Evolutionary conservation across 2,113 vertebrate genomes (phyloP).

Genomic region (Chloropsis hardwickii): DNA sequence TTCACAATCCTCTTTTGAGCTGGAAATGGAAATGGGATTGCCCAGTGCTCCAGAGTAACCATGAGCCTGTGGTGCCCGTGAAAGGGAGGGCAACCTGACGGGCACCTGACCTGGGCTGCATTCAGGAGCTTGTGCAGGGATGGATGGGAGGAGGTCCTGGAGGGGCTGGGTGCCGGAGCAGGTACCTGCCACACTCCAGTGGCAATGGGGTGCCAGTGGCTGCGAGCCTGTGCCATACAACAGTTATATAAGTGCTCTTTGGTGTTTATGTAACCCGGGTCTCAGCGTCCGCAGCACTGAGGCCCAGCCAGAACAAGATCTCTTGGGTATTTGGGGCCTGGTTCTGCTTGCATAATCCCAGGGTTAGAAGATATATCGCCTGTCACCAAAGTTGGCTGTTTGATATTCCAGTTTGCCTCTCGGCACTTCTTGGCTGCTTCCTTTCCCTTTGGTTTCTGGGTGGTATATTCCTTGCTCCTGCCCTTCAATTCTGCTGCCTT

Average conservation of each 20-base stretch:
- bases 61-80: accelerated
- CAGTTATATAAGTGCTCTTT: slow-evolving; percentile 66
- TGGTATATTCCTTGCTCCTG: not conserved
- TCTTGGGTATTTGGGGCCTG: slow-evolving; percentile 52
- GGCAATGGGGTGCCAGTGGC: not conserved
- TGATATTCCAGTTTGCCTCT: slow-evolving; percentile 29
- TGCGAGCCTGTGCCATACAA: slow-evolving; percentile 26
- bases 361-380: slow-evolving; percentile 32
- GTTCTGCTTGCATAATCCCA: slow-evolving; percentile 48
- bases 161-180: not conserved
- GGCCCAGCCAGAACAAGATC: slow-evolving; percentile 59
- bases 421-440: not conserved
- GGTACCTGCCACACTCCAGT: not conserved
- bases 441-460: not conserved
- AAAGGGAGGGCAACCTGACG: accelerated
- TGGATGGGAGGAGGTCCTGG: not conserved
- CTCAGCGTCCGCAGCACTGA: slow-evolving; percentile 19
- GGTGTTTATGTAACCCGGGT: slow-evolving; percentile 65
- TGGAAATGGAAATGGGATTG: not conserved
- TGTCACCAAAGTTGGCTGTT: slow-evolving; percentile 39
- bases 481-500: not conserved
- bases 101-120: not conserved
- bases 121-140: not conserved
- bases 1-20: not conserved
- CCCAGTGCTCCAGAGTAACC: not conserved